Evolutionary conservation across 1,140 invertebrate species (phyloP).

Genomic region (Archegozetes longisetosus): DNA sequence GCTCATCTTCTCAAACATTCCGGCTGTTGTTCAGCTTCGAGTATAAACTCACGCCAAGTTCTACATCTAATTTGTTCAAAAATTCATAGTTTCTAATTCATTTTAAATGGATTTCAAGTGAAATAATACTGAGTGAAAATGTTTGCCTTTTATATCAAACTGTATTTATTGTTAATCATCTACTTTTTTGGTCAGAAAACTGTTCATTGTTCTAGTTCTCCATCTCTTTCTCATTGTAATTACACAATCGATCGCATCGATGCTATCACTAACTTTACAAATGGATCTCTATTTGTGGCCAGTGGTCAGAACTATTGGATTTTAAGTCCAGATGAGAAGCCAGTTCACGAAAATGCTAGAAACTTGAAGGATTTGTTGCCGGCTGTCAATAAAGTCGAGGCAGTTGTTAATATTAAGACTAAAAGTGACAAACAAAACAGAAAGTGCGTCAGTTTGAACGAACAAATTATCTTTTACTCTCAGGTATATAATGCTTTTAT

Average conservation of each 20-base stretch:
- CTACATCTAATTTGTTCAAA: no score
- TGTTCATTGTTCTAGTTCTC: no score
- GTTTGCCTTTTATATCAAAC: no score
- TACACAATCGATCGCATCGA: neutral
- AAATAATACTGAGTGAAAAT: no score
- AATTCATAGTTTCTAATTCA: no score
- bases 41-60: no score
- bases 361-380: neutral
- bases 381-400: neutral
- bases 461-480: neutral
- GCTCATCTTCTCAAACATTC: no score
- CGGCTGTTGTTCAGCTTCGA: no score
- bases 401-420: neutral
- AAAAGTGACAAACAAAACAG: neutral
- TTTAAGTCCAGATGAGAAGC: neutral
- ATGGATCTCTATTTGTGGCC: constrained; percentile 8
- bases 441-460: neutral
- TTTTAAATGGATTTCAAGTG: no score
- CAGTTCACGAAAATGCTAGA: neutral
- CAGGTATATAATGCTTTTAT: no score
- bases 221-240: neutral
- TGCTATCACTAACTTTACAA: constrained; percentile 1
- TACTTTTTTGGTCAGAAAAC: no score
- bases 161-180: no score
- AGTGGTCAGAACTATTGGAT: neutral